Evolutionary conservation across 2,888 invertebrate genomes (phyloP), one percentile per base, ranked within the genome.

Genomic region (Ochropleura leucogaster): DNA sequence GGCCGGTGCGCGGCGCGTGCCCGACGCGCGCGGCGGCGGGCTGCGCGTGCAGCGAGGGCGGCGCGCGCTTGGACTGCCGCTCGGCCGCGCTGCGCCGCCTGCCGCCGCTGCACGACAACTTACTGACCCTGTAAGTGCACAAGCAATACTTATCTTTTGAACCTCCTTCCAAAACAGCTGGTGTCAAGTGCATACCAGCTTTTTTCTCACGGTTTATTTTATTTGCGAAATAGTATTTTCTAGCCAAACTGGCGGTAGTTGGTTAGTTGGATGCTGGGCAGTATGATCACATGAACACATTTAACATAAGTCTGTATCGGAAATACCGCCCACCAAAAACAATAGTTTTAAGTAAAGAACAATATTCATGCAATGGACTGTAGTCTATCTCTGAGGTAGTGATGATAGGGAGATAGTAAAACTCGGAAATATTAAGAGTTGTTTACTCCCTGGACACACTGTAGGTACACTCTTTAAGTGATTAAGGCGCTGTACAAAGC

Each of bases 31-130:
- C 68, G 80, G 89, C 91, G 88, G 87, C 87, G 83, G 85, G 89
- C 87, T 92, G 93, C 92, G 87, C 90, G 83, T 92, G 94, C 93
- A 80, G 80, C 87, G 93, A 90, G 76, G 91, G 90, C 77, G 92
- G 91, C 87, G 85, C 92, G 74, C 89, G 92, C 78, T 89, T 94
- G 55, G 83, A 86, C 59, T 95, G 95, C 88, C 93, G 94, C 85
- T 90, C 85, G 77, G 93, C 90, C 68, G 92, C 88, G 53, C 91
- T 94, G 82, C 88, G 84, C 67, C 87, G 86, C 69, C 86, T 94
- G 89, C 95, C 95, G 86, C 92, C 93, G 86, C 90, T 95, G 79
- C 91, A 90, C 83, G 89, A 88, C 46, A 86, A 89, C 62, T 87
- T 94, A 59, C 82, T 92, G 30, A 84, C 86, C 18, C 87, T 95